Conservation (phyloP, 37 sponge, comb jelly and placozoan species). For the Theonella swinhoei region DNA sequence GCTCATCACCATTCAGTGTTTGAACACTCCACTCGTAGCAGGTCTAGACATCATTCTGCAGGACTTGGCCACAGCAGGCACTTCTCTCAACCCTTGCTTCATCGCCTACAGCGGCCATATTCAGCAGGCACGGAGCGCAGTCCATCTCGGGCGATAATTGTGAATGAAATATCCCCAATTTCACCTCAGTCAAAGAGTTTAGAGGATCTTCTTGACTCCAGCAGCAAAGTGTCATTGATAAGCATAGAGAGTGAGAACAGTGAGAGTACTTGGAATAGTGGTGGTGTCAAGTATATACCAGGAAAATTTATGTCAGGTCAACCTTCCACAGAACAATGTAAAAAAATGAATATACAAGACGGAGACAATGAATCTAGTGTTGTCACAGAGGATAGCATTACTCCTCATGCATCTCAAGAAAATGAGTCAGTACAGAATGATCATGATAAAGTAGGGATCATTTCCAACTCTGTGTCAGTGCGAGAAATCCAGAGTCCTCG, state of each 20-base stretch:
- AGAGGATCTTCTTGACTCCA: not conserved
- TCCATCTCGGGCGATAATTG: too few relatives aligned
- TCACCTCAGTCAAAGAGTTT: constrained; percentile 4
- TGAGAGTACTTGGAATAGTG: too few relatives aligned
- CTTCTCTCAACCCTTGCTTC: too few relatives aligned
- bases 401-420: not conserved
- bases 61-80: too few relatives aligned
- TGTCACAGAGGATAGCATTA: not conserved
- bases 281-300: too few relatives aligned
- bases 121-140: too few relatives aligned
- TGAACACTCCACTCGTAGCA: too few relatives aligned
- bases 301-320: too few relatives aligned
- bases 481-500: not conserved
- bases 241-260: too few relatives aligned
- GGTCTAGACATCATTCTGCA: too few relatives aligned
- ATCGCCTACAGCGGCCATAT: too few relatives aligned
- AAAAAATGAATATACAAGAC: not conserved
- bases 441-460: not conserved
- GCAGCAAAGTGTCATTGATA: constrained; percentile 5
- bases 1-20: not conserved
- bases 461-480: not conserved
- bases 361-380: not conserved
- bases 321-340: too few relatives aligned
- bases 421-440: not conserved
- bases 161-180: constrained; percentile 15